Base-by-base conservation (phyloP, 1,140 invertebrate genomes). In the Atta colombica region DNA sequence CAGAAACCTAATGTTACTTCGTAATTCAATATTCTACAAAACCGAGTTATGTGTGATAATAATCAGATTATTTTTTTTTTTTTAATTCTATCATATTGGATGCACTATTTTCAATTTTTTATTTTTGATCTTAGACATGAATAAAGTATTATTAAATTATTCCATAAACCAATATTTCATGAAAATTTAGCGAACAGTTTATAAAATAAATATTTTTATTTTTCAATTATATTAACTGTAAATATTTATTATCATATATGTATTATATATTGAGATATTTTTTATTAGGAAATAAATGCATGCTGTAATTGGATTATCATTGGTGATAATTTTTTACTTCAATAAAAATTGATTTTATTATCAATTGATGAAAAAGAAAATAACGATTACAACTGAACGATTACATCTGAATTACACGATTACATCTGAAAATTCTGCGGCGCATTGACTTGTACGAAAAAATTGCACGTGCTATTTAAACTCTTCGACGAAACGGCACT, bases 361-460 rank as follows among this genome's bases (percentile, higher is more conserved):
- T 53, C 12, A n/a, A 4, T 39, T n/a, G 21, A 1, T 18, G 10
- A 28, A 49, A n/a, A 58, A 10, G 8, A 39, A 55, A 39, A 31
- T 60, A 25, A 16, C 18, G 8, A 25, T 25, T 25, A 25, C 25
- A 25, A 25, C 25, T 25, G 25, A 49, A 61, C 31, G 39, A 45
- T 61, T 58, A 28, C 35, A 71, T 55, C 6, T 28, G 35, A 45
- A 61, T 31, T 45, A 6, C 25, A 5, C 16, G 21, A n/a, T n/a
- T n/a, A n/a, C n/a, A n/a, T n/a, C n/a, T 25, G 21, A 16, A 49
- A 78, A 31, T 28, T 77, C 8, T 31, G 6, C 45, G 18, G 35
- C 39, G n/a, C 45, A 66, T 66, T 65, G 65, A 71, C 16, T 28
- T 12, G 45, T 39, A 81, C 39, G 12, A 69, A 81, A 78, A 53